Evolutionary conservation across 2,888 invertebrate species (phyloP).

Genomic region (Caenorhabditis imperialis): DNA sequence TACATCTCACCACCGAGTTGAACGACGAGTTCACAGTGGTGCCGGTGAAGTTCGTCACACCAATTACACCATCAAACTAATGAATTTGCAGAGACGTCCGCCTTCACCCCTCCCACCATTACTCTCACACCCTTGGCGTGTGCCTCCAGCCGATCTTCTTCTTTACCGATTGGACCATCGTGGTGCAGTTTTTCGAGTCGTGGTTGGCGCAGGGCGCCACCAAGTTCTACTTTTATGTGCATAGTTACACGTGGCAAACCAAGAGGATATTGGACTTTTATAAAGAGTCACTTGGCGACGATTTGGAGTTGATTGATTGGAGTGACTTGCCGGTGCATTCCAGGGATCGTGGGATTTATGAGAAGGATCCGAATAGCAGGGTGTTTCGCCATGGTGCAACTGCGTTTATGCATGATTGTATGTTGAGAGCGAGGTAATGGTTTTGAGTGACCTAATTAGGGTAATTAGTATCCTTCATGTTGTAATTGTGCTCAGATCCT

Average conservation of each 20-base stretch:
- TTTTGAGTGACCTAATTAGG: not conserved
- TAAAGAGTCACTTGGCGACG: conserved; percentile 51
- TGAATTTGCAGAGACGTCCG: conserved; percentile 59
- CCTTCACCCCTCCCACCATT: conserved; percentile 21
- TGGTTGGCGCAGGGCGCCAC: conserved; percentile 70
- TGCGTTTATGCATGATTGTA: conserved; percentile 61
- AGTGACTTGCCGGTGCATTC: conserved; percentile 57
- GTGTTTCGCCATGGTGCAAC: conserved; percentile 55
- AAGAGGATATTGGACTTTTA: conserved; percentile 57
- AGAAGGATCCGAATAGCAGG: conserved; percentile 51
- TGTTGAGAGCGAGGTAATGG: conserved; percentile 51
- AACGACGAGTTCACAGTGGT: conserved; percentile 46
- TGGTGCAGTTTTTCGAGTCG: conserved; percentile 67
- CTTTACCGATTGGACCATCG: conserved; percentile 64
- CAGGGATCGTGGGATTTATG: conserved; percentile 42
- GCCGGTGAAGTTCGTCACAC: conserved; percentile 24
- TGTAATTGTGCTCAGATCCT: conserved; percentile 15
- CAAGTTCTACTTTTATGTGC: conserved; percentile 69
- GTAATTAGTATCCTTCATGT: not conserved
- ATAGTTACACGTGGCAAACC: conserved; percentile 58
- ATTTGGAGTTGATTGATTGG: conserved; percentile 59
- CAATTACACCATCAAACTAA: not conserved
- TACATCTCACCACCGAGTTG: conserved; percentile 34
- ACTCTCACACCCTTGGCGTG: conserved; percentile 63
- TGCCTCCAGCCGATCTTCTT: conserved; percentile 70